Percentiles rank a stretch among this genome's conserved stretches.
Conservation (phyloP, 2,888 invertebrate species). For the Coleophora deauratella region DNA sequence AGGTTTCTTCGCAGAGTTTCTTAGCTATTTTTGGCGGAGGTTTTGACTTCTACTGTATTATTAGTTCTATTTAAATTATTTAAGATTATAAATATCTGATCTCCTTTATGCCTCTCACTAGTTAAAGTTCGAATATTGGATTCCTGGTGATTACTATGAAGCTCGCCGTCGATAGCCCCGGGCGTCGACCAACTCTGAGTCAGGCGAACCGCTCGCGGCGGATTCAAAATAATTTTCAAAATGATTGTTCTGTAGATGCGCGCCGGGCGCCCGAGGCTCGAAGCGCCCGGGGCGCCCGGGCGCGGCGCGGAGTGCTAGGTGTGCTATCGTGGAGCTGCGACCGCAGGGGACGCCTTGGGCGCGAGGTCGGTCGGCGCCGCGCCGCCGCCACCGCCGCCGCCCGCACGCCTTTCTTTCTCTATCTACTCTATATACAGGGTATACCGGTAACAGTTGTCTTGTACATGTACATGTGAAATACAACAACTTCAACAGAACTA, state of each 20-base stretch:
- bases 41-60: no score
- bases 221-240: constrained; percentile 61
- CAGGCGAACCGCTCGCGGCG: constrained; percentile 32
- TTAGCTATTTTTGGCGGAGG: no score
- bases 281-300: constrained; percentile 17
- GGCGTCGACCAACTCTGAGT: constrained; percentile 19
- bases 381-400: constrained; percentile 11
- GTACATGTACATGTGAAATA: no score
- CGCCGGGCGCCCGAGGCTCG: constrained; percentile 42
- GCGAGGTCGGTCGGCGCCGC: constrained; percentile 13
- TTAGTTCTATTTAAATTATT: no score
- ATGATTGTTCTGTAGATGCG: constrained; percentile 65
- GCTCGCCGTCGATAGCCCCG: constrained; percentile 1
- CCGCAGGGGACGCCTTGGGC: background rate
- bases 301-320: constrained; percentile 28
- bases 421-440: no score
- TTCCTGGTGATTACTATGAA: no score
- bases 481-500: no score
- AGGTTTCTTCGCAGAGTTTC: no score
- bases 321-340: constrained; percentile 29
- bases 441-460: no score
- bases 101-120: background rate
- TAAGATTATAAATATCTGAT: no score
- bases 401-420: constrained; percentile 8
- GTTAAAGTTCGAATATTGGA: no score